phyloP scores from a whole-genome alignment of 1,140 invertebrate species.

The Bombus waltoni region DNA sequence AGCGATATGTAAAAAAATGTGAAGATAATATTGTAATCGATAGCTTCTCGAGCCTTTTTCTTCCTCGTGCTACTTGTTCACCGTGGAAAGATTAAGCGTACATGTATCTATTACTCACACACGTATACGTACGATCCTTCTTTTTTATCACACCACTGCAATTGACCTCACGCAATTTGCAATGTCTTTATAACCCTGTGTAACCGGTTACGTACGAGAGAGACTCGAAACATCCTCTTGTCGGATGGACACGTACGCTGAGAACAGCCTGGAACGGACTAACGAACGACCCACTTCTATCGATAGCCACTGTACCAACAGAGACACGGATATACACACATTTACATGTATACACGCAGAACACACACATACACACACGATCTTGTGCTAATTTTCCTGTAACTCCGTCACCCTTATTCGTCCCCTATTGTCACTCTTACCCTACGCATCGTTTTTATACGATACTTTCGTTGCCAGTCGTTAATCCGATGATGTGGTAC shows the following conservation, averaged over 20 bases:
- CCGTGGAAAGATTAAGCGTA: neutral
- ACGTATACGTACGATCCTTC: conserved; percentile 14
- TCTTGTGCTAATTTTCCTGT: conserved; percentile 62
- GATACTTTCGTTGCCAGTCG: conserved; percentile 56
- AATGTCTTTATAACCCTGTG: conserved; percentile 65
- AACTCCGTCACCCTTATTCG: conserved; percentile 21
- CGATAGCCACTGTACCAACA: conserved; percentile 33
- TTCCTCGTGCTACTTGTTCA: neutral
- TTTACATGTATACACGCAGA: conserved; percentile 5
- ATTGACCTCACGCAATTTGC: conserved; percentile 69
- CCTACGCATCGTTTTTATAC: conserved; percentile 1
- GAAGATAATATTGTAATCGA: too few species aligned
- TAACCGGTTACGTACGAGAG: conserved; percentile 50
- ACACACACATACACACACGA: conserved; percentile 18
- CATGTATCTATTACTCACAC: neutral
- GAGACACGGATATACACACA: conserved; percentile 25
- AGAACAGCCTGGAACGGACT: conserved; percentile 60
- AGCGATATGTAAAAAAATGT: too few species aligned
- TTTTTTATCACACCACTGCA: conserved; percentile 61
- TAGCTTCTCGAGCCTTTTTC: neutral
- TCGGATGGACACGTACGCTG: conserved; percentile 69
- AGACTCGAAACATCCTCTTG: conserved; percentile 70
- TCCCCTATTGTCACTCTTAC: conserved; percentile 1
- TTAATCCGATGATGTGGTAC: neutral
- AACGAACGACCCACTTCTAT: conserved; percentile 60